phyloP scores from a whole-genome alignment of 2,888 invertebrate genomes.

The Chaetogeoica ovagalla region DNA sequence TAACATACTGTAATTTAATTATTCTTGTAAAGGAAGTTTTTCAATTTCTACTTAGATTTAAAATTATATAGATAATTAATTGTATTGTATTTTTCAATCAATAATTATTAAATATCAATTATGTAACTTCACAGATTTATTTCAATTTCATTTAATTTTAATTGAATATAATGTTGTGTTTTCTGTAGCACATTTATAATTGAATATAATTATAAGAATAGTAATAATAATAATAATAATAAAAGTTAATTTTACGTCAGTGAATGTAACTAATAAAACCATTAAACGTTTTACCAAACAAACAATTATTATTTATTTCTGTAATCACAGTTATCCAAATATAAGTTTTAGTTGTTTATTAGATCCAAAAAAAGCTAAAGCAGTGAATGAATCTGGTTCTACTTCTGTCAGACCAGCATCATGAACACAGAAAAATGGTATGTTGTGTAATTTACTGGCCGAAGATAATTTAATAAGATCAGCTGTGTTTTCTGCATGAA shows the following conservation, averaged over 20 bases:
- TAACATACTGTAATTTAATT: constrained; percentile 1
- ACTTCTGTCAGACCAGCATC: constrained; percentile 38
- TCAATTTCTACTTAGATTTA: constrained; percentile 32
- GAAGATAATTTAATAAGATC: constrained; percentile 7
- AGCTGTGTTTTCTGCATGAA: constrained; percentile 18
- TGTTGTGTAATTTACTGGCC: not conserved
- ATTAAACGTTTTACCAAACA: constrained; percentile 30
- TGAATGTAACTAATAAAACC: constrained; percentile 21
- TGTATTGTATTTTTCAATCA: constrained; percentile 16
- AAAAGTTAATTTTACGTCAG: constrained; percentile 17
- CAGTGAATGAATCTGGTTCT: constrained; percentile 23
- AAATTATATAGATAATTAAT: constrained; percentile 25
- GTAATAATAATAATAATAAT: constrained; percentile 1
- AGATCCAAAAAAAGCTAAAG: constrained; percentile 34
- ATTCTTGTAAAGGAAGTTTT: constrained; percentile 3
- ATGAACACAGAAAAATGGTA: constrained; percentile 35
- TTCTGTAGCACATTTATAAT: constrained; percentile 30
- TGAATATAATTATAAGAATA: no score
- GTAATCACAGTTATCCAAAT: constrained; percentile 32
- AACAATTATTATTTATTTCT: constrained; percentile 26
- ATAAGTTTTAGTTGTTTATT: constrained; percentile 30
- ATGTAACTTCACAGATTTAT: not conserved
- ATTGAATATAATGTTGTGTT: constrained; percentile 30
- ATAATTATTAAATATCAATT: constrained; percentile 1
- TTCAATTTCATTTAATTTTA: constrained; percentile 20